Evolutionary conservation across 2,113 vertebrate species (phyloP).

Genomic region (Tinamus guttatus): DNA sequence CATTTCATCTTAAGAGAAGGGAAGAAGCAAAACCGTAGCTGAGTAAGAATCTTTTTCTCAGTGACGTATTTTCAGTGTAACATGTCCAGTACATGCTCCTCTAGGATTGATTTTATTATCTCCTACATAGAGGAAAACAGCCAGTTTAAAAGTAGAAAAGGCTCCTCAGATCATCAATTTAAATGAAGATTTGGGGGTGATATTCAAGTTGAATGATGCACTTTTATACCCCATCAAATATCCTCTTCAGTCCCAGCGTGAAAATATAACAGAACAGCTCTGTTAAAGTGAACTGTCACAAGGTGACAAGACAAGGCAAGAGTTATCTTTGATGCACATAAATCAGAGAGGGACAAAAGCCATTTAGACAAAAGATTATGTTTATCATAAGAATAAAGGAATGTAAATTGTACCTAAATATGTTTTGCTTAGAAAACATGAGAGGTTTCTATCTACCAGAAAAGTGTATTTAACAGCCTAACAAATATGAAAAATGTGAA

Average conservation of each 20-base stretch:
- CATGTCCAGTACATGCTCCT: background rate
- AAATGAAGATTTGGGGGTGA: background rate
- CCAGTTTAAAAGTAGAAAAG: background rate
- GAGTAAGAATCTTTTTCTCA: background rate
- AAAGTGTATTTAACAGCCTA: background rate
- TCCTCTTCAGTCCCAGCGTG: background rate
- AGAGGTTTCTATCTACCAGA: background rate
- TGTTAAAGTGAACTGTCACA: background rate
- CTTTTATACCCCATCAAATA: background rate
- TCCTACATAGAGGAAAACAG: background rate
- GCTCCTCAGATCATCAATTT: background rate
- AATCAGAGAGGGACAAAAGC: background rate
- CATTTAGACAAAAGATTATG: background rate
- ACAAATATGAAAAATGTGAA: background rate
- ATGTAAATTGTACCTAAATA: background rate
- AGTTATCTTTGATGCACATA: background rate
- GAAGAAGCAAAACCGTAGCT: background rate
- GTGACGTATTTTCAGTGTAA: background rate
- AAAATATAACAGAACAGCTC: background rate
- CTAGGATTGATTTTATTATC: background rate
- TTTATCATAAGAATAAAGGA: background rate
- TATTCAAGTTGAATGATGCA: background rate
- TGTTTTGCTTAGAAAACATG: background rate
- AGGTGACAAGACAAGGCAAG: background rate
- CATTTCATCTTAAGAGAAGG: background rate